phyloP scores from a whole-genome alignment of 1,140 invertebrate genomes.

The Diuraphis noxia region DNA sequence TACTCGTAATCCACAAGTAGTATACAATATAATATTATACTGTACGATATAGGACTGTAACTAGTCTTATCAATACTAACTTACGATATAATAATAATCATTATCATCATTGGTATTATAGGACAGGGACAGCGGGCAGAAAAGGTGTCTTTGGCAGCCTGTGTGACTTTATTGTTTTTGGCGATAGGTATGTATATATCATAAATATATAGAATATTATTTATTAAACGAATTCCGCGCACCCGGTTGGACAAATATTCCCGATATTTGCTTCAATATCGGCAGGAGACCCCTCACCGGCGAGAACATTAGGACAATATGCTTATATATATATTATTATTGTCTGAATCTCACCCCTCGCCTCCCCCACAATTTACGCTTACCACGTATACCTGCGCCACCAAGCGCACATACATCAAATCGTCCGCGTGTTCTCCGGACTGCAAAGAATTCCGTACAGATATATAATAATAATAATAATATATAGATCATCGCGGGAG shows the following conservation, averaged over 20 bases:
- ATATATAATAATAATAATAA: background rate
- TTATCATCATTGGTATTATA: background rate
- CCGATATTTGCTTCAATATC: slow-evolving; percentile 48
- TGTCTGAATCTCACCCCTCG: background rate
- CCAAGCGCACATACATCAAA: background rate
- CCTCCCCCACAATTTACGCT: background rate
- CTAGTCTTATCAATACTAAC: background rate
- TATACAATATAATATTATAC: background rate
- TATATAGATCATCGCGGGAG: background rate
- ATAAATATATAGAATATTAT: slow-evolving; percentile 25
- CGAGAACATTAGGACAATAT: slow-evolving; percentile 14
- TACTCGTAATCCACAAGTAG: background rate
- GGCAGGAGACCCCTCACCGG: slow-evolving; percentile 9
- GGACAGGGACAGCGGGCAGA: background rate
- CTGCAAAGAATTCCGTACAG: slow-evolving; percentile 20
- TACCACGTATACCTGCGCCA: background rate
- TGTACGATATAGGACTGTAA: background rate
- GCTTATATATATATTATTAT: slow-evolving; percentile 48
- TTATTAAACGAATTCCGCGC: slow-evolving; percentile 51
- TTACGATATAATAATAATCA: background rate
- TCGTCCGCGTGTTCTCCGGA: slow-evolving; percentile 15
- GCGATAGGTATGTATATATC: background rate
- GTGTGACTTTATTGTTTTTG: slow-evolving; percentile 32
- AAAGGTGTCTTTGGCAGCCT: background rate
- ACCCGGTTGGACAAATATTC: slow-evolving; percentile 35